Base-by-base conservation (phyloP, 2,113 vertebrate genomes). In the Martes martes region DNA sequence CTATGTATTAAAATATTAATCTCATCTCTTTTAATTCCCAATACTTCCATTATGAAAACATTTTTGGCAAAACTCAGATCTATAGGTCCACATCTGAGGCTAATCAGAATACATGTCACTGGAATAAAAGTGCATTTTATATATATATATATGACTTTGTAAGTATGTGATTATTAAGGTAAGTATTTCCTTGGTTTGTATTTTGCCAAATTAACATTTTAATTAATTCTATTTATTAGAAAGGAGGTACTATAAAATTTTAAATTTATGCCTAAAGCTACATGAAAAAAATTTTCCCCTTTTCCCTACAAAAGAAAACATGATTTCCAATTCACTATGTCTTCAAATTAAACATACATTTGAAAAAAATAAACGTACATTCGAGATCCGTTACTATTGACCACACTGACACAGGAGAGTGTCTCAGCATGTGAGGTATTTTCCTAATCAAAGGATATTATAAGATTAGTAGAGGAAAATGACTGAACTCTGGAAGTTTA, bases 11-110 rank as follows among this genome's bases (percentile, higher is more conserved):
- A 96, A 92, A 95, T 79, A 42, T 79, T 90, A 94, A 82, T 67
- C 79, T 93, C 23, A 57, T 91, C 23, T 97, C 47, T 47, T 95
- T 36, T 61, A 91, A 80, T 90, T 95, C 78, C 63, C 4, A 90
- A 63, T 24, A 84, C 3, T 71, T 96, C 55, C n/a, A 81, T 76
- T 91, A 88, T 95, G 23, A 78, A 94, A 89, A 42, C 1, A 9
- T 65, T 78, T 92, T 59, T 69, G 36, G n/a, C 59, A 88, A 83
- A 92, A 85, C 21, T 76, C 42, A 91, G 6, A 93, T 89, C 10
- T 81, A 93, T 3, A 71, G 78, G n/a, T 55, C 21, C 42, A 84
- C 2, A 89, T 6, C 28, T 89, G 42, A 96, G 71, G 15, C 24
- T 5, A 82, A 23, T 76, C 23, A 84, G 74, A 69, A 85, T 90